These are phyloP conservation scores for Suillia variegata DNA, from an alignment of 2,888 invertebrate species.

Conservation along the genomic window DNA sequence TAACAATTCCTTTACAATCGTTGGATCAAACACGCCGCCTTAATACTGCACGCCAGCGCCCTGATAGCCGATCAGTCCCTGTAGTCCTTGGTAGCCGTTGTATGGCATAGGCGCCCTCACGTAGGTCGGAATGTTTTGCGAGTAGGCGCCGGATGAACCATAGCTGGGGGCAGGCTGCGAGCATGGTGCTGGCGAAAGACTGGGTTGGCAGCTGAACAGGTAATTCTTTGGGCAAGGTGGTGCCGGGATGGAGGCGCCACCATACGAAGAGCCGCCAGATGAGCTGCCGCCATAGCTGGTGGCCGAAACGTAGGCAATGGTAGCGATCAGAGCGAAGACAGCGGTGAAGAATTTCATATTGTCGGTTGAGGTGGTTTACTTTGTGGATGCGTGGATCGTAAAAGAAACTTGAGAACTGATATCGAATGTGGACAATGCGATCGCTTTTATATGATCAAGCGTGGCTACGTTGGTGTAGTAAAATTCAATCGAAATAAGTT, in stretches of 20 bases:
- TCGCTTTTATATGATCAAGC: too few relatives aligned
- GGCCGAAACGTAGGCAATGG: too few relatives aligned
- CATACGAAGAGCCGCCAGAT: background rate
- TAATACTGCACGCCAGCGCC: too few relatives aligned
- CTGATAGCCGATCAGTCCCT: too few relatives aligned
- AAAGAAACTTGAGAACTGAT: too few relatives aligned
- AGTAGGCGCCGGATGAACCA: conserved; percentile 37
- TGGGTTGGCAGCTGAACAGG: conserved; percentile 47
- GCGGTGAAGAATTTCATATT: conserved; percentile 14
- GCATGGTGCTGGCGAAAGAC: conserved; percentile 41
- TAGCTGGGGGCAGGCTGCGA: conserved; percentile 22
- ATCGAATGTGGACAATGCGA: too few relatives aligned
- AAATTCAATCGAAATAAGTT: too few relatives aligned
- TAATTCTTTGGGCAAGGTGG: conserved; percentile 46
- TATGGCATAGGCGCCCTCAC: conserved; percentile 17
- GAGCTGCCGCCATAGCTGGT: background rate
- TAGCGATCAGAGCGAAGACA: background rate
- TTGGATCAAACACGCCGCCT: too few relatives aligned
- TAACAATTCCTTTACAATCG: too few relatives aligned
- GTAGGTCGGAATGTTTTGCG: conserved; percentile 28
- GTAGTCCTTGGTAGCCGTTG: conserved; percentile 12
- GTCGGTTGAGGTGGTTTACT: background rate
- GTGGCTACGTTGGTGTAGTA: too few relatives aligned
- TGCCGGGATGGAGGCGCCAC: conserved; percentile 26
- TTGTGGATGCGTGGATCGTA: too few relatives aligned